Percentiles rank a stretch among this genome's conserved stretches.
Conservation (phyloP, 2,888 invertebrate species). For the Cyaniris semiargus region DNA sequence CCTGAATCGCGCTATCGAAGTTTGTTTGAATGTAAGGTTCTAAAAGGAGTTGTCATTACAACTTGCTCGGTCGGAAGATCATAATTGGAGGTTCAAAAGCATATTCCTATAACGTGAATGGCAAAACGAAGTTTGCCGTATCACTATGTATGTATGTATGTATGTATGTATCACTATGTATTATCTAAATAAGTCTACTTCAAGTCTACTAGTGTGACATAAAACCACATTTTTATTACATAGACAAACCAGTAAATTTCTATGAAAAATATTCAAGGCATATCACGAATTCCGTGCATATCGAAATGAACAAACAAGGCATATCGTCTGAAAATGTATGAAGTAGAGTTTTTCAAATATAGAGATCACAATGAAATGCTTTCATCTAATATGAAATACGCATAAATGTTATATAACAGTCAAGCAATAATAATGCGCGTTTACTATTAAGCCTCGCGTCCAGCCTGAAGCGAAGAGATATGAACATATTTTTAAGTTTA, state of each 20-base stretch:
- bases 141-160: not conserved
- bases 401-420: slow-evolving; percentile 37
- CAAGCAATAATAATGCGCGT: slow-evolving; percentile 41
- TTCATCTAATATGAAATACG: slow-evolving; percentile 39
- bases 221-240: not conserved
- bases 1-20: too few species aligned
- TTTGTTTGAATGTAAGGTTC: too few species aligned
- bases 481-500: not conserved
- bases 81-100: too few species aligned
- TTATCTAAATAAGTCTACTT: not conserved
- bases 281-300: not conserved
- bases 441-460: slow-evolving; percentile 30
- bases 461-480: not conserved
- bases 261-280: not conserved
- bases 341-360: slow-evolving; percentile 14
- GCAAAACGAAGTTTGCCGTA: too few species aligned
- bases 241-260: not conserved
- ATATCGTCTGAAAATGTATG: not conserved
- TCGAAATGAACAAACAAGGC: slow-evolving; percentile 12
- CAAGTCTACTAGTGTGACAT: not conserved
- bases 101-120: too few species aligned
- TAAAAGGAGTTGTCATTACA: too few species aligned
- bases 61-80: too few species aligned
- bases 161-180: not conserved
- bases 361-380: slow-evolving; percentile 31